A percentile compares a stretch with the other conserved stretches of the same genome.
These are phyloP conservation scores for Falco naumanni DNA, from an alignment of 2,797 vertebrate species.

Conservation along the genomic window DNA sequence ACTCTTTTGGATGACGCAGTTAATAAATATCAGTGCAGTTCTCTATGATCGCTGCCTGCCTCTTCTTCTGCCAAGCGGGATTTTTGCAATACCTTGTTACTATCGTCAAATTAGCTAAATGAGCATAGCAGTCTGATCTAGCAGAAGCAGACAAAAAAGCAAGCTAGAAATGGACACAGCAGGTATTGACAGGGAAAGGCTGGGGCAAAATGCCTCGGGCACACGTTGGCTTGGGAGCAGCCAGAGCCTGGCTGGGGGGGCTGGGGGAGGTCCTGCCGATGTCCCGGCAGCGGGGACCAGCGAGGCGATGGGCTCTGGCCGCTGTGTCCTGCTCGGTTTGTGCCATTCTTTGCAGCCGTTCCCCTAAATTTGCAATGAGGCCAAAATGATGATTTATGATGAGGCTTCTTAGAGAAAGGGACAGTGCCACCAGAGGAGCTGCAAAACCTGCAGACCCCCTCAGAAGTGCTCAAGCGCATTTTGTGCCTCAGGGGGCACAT, in stretches of 20 bases:
- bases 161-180: background rate
- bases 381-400: background rate
- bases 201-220: background rate
- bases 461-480: rapidly evolving
- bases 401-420: background rate
- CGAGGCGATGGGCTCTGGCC: background rate
- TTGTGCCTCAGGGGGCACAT: background rate
- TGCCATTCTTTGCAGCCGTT: background rate
- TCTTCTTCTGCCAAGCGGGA: background rate
- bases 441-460: background rate
- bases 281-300: background rate
- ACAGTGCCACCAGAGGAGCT: background rate
- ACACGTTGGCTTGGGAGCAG: rapidly evolving
- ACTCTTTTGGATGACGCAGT: background rate
- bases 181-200: background rate
- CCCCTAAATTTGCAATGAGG: background rate
- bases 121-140: background rate
- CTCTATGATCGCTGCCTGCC: background rate
- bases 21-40: background rate
- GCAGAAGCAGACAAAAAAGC: background rate
- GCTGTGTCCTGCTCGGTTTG: background rate
- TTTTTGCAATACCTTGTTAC: background rate
- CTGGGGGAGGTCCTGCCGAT: background rate
- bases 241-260: background rate
- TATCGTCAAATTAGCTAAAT: background rate